These are phyloP conservation scores for Morinoia aosen DNA, from an alignment of 2,888 invertebrate species.

Conservation along the genomic window DNA sequence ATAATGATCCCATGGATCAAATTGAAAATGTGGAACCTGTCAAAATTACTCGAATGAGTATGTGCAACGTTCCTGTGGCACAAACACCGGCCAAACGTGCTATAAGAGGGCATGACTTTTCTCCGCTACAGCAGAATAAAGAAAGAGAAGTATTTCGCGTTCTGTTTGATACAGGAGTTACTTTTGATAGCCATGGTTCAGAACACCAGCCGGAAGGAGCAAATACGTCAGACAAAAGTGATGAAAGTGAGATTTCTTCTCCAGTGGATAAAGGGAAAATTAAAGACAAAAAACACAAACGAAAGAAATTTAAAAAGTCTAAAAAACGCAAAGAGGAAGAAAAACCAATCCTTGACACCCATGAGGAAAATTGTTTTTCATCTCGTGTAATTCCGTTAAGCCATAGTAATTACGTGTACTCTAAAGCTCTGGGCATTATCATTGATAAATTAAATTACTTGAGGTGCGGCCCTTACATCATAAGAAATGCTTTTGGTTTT, in stretches of 20 bases:
- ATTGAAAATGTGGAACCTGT: background rate
- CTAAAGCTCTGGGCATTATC: background rate
- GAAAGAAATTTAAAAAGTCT: background rate
- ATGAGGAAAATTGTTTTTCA: background rate
- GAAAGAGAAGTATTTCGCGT: background rate
- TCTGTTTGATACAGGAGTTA: background rate
- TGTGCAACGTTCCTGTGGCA: background rate
- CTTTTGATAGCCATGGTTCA: background rate
- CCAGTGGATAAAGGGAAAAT: background rate
- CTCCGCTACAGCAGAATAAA: background rate
- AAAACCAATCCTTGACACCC: background rate
- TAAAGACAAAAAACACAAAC: background rate
- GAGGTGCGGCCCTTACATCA: background rate
- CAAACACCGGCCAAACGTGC: background rate
- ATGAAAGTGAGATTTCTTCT: background rate
- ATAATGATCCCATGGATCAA: background rate
- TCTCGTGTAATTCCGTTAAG: background rate
- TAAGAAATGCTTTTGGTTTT: background rate
- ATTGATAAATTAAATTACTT: background rate
- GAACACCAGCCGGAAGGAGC: background rate
- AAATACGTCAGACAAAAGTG: background rate
- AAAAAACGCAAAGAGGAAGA: background rate
- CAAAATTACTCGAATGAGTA: background rate
- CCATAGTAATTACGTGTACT: background rate
- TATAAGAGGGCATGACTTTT: background rate